phyloP scores from a whole-genome alignment of 30 jellyfish, hydroid and myxozoan genomes.

The Chrysaora quinquecirrha region DNA sequence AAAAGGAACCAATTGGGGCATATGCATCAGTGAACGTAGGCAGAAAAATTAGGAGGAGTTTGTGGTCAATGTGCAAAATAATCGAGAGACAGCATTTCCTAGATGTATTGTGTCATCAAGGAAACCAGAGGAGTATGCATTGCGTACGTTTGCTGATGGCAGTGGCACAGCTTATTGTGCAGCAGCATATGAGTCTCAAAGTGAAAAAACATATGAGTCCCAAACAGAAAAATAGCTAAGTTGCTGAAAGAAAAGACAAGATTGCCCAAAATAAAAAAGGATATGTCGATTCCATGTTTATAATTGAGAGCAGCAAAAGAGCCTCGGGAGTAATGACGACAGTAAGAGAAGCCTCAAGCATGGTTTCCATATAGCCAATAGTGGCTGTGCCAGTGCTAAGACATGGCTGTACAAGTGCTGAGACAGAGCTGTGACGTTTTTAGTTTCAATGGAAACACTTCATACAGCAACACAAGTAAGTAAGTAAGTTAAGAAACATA shows the following conservation, averaged over 20 bases:
- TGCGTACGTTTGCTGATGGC: background rate
- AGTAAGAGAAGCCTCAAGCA: background rate
- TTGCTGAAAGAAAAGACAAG: background rate
- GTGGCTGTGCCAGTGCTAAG: no score
- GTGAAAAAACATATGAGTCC: background rate
- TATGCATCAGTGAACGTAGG: background rate
- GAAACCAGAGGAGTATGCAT: background rate
- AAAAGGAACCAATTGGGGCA: background rate
- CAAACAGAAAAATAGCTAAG: background rate
- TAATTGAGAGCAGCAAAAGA: background rate
- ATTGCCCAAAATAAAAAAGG: background rate
- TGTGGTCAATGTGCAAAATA: background rate
- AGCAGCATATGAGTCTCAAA: background rate
- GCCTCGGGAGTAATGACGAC: background rate
- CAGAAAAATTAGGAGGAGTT: background rate
- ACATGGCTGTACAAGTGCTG: no score
- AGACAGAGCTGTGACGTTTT: no score
- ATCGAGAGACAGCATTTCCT: background rate
- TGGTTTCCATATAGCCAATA: no score
- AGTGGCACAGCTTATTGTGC: background rate
- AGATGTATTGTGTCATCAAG: background rate
- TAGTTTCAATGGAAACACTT: no score
- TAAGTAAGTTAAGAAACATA: no score
- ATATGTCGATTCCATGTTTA: background rate
- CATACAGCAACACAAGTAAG: no score